Evolutionary conservation across 1,140 invertebrate species (phyloP), one percentile per base, ranked within the genome.

Genomic region (Plutomurus gul): DNA sequence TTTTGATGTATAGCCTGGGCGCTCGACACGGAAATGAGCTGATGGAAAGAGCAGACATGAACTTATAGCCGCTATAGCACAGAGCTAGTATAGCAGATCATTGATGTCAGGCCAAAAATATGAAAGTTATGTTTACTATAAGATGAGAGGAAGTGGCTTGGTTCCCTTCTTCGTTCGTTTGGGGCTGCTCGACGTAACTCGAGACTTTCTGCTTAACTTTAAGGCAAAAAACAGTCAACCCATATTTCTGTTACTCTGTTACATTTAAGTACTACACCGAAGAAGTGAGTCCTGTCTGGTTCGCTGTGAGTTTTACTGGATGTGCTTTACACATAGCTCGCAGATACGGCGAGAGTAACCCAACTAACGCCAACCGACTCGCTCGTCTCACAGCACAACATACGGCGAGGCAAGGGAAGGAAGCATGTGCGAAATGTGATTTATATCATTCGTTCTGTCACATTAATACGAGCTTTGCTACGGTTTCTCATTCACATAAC

Each of bases 401-500:
- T 39, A 72, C 70, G 70, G 39, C 70, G 20, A 75, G 40, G 22
- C 39, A 43, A 30, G 25, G 46, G 77, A 72, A 49, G 71, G 72
- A 75, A 79, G 73, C 77, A 79, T 79, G 77, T 79, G 77, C 77
- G 51, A 79, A 75, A 74, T 79, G 77, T 79, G 77, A 79, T 79
- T 79, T 79, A 79, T 79, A 79, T 72, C 40, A 78, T 56, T 77
- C 76, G 70, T 47, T 60, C 76, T 78, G 76, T 78, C 76, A 78
- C 76, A 78, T 73, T 78, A n/a, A n/a, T n/a, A 65, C 56, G 49
- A 33, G 49, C 70, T 72, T 72, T 43, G 37, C 70, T 72, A 39
- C 25, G 39, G 70, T 27, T 72, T 72, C 39, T 43, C 70, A 72
- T 72, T 43, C 70, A 72, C 70, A 72, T 72, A 36, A 72, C 39